phyloP scores from a whole-genome alignment of 1,140 invertebrate genomes.

The Euura lappo region DNA sequence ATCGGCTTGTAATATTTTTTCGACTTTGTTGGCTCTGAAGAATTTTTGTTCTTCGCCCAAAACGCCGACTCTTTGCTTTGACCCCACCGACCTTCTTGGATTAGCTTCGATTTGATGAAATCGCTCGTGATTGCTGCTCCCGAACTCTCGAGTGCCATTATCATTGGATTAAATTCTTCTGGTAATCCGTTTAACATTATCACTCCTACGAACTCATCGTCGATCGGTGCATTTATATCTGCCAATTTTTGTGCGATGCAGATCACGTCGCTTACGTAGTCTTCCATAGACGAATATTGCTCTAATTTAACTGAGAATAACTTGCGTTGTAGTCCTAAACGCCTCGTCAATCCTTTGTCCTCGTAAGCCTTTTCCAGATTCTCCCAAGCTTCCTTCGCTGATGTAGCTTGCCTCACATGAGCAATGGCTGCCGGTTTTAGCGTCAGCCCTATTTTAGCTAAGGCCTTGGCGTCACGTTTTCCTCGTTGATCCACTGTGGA shows the following conservation, averaged over 20 bases:
- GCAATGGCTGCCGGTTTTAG: not conserved
- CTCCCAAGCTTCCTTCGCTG: constrained; percentile 25
- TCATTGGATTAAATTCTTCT: constrained; percentile 36
- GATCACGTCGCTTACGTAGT: not conserved
- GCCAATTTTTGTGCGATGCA: constrained; percentile 9
- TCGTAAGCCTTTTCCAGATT: constrained; percentile 27
- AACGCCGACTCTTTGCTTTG: not conserved
- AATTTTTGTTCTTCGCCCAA: not conserved
- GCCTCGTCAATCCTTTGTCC: constrained; percentile 26
- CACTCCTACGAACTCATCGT: constrained; percentile 40
- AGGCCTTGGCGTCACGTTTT: constrained; percentile 5
- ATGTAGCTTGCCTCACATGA: constrained; percentile 18
- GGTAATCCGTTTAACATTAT: constrained; percentile 40
- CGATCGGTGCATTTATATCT: constrained; percentile 33
- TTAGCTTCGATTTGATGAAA: constrained; percentile 33
- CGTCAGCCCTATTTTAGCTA: not conserved
- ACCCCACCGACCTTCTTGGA: constrained; percentile 27
- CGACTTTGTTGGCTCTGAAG: not conserved
- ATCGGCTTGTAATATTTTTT: not conserved
- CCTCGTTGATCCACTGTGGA: not conserved
- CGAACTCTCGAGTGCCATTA: constrained; percentile 41
- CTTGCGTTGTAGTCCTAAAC: constrained; percentile 24
- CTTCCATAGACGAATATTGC: not conserved
- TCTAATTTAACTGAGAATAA: constrained; percentile 19
- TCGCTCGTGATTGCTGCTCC: constrained; percentile 37